Evolutionary conservation across 2,888 invertebrate genomes (phyloP).

Genomic region (Deilephila elpenor): DNA sequence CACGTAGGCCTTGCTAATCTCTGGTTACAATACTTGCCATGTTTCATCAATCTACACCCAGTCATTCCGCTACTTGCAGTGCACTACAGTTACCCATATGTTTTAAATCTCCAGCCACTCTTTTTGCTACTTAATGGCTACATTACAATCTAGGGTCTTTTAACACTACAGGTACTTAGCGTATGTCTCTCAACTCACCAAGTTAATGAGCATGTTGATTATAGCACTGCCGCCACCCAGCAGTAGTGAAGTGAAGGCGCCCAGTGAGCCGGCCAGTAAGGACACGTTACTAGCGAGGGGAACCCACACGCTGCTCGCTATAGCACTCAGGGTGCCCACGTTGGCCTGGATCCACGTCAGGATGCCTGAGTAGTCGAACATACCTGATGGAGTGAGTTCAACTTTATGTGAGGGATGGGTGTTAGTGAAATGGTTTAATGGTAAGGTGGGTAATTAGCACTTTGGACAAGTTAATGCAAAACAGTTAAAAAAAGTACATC

Average conservation of each 20-base stretch:
- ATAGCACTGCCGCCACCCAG: conserved; percentile 96
- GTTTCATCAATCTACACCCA: too few relatives aligned
- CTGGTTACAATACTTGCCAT: too few relatives aligned
- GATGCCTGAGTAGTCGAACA: conserved; percentile 89
- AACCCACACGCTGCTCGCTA: conserved; percentile 93
- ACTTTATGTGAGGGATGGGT: not conserved
- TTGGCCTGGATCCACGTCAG: conserved; percentile 95
- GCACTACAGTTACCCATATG: too few relatives aligned
- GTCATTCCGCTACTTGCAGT: not conserved
- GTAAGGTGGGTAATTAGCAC: not conserved
- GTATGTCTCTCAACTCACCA: conserved; percentile 82
- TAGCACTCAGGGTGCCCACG: conserved; percentile 93
- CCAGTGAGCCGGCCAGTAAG: conserved; percentile 92
- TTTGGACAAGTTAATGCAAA: not conserved
- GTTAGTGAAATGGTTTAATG: not conserved
- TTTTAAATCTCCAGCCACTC: not conserved
- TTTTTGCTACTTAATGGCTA: not conserved
- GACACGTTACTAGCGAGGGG: conserved; percentile 97
- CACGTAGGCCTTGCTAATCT: too few relatives aligned
- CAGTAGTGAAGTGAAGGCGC: conserved; percentile 94
- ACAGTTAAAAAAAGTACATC: too few relatives aligned
- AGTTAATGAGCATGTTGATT: conserved; percentile 92
- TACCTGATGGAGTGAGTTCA: conserved; percentile 68
- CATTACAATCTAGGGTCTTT: too few relatives aligned
- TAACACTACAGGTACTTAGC: too few relatives aligned